phyloP scores from a whole-genome alignment of 2,797 vertebrate genomes.

The Xenops minutus region DNA sequence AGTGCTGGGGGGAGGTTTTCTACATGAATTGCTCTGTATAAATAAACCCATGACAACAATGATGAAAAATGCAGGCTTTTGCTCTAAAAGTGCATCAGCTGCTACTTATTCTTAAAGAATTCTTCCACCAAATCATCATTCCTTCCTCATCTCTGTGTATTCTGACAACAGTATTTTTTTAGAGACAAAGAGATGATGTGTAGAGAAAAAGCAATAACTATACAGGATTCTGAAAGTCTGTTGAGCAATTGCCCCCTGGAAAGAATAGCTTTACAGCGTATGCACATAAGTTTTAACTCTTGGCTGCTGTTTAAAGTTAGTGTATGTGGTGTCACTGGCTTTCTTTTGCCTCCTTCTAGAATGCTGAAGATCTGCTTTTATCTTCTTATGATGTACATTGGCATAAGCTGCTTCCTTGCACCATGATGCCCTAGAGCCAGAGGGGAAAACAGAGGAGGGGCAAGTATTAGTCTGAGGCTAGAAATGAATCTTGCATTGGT shows the following conservation, averaged over 20 bases:
- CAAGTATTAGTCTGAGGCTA: not conserved
- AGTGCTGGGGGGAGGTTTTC: slow-evolving; percentile 54
- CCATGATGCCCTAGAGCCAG: fast-evolving
- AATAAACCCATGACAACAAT: slow-evolving; percentile 57
- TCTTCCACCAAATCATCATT: not conserved
- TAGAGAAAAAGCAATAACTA: not conserved
- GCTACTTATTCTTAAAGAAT: slow-evolving; percentile 36
- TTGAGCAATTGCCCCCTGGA: slow-evolving; percentile 9
- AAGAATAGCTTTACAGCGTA: not conserved
- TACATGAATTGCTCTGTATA: slow-evolving; percentile 49
- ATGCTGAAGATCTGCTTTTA: not conserved
- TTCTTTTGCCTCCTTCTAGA: not conserved
- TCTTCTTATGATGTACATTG: not conserved
- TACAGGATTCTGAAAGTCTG: slow-evolving; percentile 8
- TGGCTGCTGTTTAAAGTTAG: not conserved
- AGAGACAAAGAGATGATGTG: not conserved
- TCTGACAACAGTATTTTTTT: not conserved
- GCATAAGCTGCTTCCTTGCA: not conserved
- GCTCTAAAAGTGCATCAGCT: slow-evolving; percentile 50
- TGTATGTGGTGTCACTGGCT: not conserved
- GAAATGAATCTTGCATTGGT: not conserved
- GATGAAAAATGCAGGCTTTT: slow-evolving; percentile 58
- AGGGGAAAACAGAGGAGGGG: not conserved
- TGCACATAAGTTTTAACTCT: not conserved
- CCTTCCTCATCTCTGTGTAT: not conserved